Evolutionary conservation across 2,113 vertebrate species (phyloP).

Genomic region (Cettia cetti): DNA sequence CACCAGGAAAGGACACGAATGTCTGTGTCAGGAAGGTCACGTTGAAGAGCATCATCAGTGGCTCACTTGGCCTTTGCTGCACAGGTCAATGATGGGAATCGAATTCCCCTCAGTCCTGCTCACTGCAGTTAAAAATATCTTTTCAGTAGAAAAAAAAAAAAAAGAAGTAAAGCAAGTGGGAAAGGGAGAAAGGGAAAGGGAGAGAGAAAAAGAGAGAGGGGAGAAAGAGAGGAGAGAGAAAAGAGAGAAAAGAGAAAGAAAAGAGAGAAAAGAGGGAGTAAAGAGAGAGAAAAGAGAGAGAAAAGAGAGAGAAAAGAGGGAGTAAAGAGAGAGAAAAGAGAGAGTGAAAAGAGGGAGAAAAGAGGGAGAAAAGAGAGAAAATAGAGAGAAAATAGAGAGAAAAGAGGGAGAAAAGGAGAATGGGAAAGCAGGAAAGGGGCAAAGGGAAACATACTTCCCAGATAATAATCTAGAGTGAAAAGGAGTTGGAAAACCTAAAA

Average conservation of each 20-base stretch:
- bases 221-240: too few species aligned
- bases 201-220: too few species aligned
- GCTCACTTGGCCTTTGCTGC: background rate
- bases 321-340: too few species aligned
- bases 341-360: too few species aligned
- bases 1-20: background rate
- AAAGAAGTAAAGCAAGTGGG: background rate
- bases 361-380: too few species aligned
- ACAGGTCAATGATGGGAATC: background rate
- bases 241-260: too few species aligned
- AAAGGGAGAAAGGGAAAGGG: accelerated
- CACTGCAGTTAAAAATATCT: background rate
- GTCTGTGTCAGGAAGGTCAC: background rate
- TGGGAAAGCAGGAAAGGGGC: too few species aligned
- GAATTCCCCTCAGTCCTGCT: background rate
- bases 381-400: accelerated
- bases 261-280: accelerated
- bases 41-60: background rate
- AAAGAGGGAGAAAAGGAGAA: accelerated
- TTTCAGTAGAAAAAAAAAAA: background rate
- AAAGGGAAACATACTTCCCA: background rate
- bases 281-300: too few species aligned
- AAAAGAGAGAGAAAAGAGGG: too few species aligned
- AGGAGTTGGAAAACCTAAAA: too few species aligned
- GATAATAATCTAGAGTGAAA: background rate